Base-by-base conservation (phyloP, 2,113 vertebrate species). In the Otolemur garnettii region DNA sequence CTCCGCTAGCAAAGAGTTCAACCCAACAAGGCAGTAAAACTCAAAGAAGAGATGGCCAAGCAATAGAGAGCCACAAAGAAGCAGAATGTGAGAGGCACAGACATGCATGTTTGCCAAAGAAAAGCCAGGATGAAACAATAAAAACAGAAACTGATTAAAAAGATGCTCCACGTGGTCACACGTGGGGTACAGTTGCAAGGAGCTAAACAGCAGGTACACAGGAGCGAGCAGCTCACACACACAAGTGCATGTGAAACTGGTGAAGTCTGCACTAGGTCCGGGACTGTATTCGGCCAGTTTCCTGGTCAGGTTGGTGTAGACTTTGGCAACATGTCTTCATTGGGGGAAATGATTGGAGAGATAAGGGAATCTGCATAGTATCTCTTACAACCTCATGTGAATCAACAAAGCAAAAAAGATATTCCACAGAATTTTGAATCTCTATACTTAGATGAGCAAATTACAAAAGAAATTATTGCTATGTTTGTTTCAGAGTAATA, bases 1-100 rank as follows among this genome's bases (percentile, higher is more conserved):
- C 90, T 42, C 83, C 42, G 33, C 88, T 66, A 90, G 97, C 94
- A 78, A 87, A 93, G 14, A 3, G 94, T 19, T 90, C 91, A 35
- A 50, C 45, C 0, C 4, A 18, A 55, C 1, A 68, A 83, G 94
- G 91, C 95, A 35, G 5, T 88, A 62, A 91, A 91, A 88, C 53
- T 12, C 64, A 53, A 68, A 53, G 85, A 42, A 9, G 69, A 72
- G 88, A 66, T 30, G n/a, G 96, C 90, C 90, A 59, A 66, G 92
- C 91, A 42, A 5, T 4, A 26, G 84, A 18, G 35, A 59, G 60
- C 53, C 11, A 0, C 38, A 87, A 77, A 78, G 85, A 18, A 80
- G 90, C 3, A 11, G 90, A 42, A 11, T 57, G 57, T 92, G 1
- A 80, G 75, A 35, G 91, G n/a, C 1, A 6, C 11, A n/a, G 62